Conservation (phyloP, 2,888 invertebrate species). For the Oscheius sp. region DNA sequence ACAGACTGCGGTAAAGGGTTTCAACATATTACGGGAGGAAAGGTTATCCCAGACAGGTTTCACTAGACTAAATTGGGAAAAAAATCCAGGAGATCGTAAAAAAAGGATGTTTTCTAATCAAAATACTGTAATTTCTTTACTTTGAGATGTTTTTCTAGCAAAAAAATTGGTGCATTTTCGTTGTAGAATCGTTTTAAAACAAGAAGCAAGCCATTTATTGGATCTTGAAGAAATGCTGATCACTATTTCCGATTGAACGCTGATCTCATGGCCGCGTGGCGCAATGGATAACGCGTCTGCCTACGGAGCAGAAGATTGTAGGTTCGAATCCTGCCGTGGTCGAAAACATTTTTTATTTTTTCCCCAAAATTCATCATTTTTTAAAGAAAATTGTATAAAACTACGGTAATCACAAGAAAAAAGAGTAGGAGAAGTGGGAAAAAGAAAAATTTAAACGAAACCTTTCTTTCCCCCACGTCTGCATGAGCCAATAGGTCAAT, state of each 20-base stretch:
- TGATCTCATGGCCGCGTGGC: constrained; percentile 54
- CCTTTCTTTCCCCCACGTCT: not conserved
- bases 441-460: not conserved
- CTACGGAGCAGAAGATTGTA: constrained; percentile 74
- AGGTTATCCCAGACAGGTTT: not conserved
- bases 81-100: no score
- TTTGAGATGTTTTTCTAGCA: no score
- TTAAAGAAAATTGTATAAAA: no score
- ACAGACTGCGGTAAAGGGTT: not conserved
- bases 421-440: not conserved
- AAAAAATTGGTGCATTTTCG: no score
- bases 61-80: not conserved
- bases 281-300: constrained; percentile 73
- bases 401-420: no score
- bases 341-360: constrained; percentile 31
- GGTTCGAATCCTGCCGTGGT: constrained; percentile 70
- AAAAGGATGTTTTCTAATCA: no score
- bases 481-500: constrained; percentile 15
- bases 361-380: no score
- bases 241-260: no score
- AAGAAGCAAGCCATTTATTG: no score
- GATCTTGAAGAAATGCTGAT: no score
- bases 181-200: no score
- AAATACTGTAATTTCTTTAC: no score
- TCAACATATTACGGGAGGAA: not conserved